phyloP scores from a whole-genome alignment of 1,140 invertebrate species.

The Bombus impatiens region DNA sequence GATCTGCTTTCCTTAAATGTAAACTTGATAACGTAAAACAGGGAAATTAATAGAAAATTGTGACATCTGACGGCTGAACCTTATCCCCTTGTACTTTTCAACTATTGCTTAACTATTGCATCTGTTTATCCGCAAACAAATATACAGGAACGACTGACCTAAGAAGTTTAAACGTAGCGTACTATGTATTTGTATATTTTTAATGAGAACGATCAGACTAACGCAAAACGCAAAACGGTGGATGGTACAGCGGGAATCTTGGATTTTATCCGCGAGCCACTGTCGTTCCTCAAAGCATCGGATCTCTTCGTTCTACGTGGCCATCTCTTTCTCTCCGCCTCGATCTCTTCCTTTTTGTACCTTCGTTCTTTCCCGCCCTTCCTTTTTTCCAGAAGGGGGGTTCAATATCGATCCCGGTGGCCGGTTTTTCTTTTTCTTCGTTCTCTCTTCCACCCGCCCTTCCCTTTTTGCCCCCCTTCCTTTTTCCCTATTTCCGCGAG shows the following conservation, averaged over 20 bases:
- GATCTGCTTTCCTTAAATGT: too few relatives aligned
- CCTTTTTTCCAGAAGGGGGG: constrained; percentile 51
- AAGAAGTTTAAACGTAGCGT: too few relatives aligned
- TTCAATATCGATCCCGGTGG: constrained; percentile 66
- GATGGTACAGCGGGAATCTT: neutral
- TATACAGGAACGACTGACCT: too few relatives aligned
- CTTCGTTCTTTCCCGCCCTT: constrained; percentile 61
- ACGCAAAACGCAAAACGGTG: too few relatives aligned
- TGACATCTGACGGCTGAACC: too few relatives aligned
- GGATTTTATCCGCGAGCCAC: constrained; percentile 57
- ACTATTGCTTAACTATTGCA: too few relatives aligned
- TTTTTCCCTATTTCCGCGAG: constrained; percentile 64
- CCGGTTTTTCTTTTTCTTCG: constrained; percentile 62
- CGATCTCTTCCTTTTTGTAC: constrained; percentile 65
- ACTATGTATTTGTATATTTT: too few relatives aligned
- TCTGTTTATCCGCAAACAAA: too few relatives aligned
- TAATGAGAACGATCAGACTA: too few relatives aligned
- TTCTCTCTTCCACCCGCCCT: neutral
- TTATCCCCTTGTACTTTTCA: too few relatives aligned
- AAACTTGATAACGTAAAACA: too few relatives aligned
- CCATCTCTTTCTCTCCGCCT: constrained; percentile 26
- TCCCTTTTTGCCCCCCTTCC: neutral
- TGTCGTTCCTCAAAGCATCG: constrained; percentile 63
- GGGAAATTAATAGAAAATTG: too few relatives aligned
- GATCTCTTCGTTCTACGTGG: constrained; percentile 45